Base-by-base conservation (phyloP, 1,140 invertebrate species). In the Pseudomyrmex gracilis region DNA sequence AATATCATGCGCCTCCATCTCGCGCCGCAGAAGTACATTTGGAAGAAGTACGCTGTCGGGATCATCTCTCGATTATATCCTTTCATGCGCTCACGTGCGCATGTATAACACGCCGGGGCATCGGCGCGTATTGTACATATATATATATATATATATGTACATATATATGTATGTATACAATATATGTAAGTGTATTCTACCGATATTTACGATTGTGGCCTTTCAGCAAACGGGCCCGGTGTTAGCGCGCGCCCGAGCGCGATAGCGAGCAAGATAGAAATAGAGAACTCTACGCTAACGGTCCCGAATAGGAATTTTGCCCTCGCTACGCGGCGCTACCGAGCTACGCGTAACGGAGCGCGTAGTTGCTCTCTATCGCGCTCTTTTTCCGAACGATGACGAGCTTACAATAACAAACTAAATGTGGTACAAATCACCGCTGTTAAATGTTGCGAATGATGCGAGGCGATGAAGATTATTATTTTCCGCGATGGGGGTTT, bases 261-360 rank as follows among this genome's bases (percentile, higher is more conserved):
- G n/a, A 61, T 73, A 61, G 13, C 49, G 64, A 68, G 20, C 64
- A 24, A 24, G 76, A 78, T 71, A 71, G 76, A 80, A 80, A 80
- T 58, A 80, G 66, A 80, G 76, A 80, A 80, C 20, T 57, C 34
- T 5, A 71, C 2, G 55, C 76, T 71, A 80, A 80, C 76, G 76
- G 76, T 80, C 53, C 76, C 76, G 76, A 80, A 80, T 80, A 80
- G 76, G 76, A 80, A 80, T 80, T 80, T 71, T 80, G 76, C 76
- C 55, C 66, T 70, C 76, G 64, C 76, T 68, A 58, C 34, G 53
- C 76, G 55, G 55, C 66, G 43, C 76, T 71, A 24, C 55, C 66
- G 76, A 80, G 53, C 71, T 80, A 80, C 76, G 76, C 66, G 68
- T 80, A 80, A 80, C 76, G 76, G 76, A 80, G 53, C 53, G 64